A percentile compares a stretch with the other conserved stretches of the same genome.
Evolutionary conservation across 2,888 invertebrate species (phyloP).

Genomic region (Invenusta paracnida): DNA sequence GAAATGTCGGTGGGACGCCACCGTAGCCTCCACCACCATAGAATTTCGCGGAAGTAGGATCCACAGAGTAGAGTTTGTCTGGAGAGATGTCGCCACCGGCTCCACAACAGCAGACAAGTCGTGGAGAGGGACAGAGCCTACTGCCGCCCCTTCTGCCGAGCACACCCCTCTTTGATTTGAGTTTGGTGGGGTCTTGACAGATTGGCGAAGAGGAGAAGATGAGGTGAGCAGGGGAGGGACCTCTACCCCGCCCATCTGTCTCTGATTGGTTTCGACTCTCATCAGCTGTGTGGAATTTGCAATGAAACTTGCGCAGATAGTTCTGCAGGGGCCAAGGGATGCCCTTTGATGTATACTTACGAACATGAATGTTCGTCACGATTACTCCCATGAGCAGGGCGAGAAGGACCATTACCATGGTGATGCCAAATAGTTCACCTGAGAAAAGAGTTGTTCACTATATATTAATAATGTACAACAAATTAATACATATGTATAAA

Average conservation of each 20-base stretch:
- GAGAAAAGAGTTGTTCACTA: not conserved
- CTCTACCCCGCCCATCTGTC: not conserved
- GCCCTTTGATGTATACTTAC: slow-evolving; percentile 22
- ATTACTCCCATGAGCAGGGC: slow-evolving; percentile 40
- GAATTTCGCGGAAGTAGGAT: not conserved
- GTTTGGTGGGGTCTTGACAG: too few species aligned
- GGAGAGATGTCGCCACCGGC: not conserved
- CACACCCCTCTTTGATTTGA: too few species aligned
- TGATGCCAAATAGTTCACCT: slow-evolving; percentile 36
- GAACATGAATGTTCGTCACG: slow-evolving; percentile 39
- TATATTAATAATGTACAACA: too few species aligned
- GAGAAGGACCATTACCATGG: slow-evolving; percentile 37
- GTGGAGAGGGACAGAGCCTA: not conserved
- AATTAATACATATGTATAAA: too few species aligned
- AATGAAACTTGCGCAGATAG: not conserved
- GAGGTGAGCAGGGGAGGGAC: not conserved
- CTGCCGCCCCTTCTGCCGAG: too few species aligned
- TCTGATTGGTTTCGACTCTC: not conserved
- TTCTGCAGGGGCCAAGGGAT: not conserved
- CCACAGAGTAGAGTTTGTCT: not conserved
- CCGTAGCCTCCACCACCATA: not conserved
- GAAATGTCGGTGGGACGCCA: not conserved
- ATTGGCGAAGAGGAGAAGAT: not conserved
- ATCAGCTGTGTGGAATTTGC: not conserved
- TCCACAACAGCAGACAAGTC: not conserved